Evolutionary conservation across 1,140 invertebrate species (phyloP), one percentile per base, ranked within the genome.

Genomic region (Homarus americanus): DNA sequence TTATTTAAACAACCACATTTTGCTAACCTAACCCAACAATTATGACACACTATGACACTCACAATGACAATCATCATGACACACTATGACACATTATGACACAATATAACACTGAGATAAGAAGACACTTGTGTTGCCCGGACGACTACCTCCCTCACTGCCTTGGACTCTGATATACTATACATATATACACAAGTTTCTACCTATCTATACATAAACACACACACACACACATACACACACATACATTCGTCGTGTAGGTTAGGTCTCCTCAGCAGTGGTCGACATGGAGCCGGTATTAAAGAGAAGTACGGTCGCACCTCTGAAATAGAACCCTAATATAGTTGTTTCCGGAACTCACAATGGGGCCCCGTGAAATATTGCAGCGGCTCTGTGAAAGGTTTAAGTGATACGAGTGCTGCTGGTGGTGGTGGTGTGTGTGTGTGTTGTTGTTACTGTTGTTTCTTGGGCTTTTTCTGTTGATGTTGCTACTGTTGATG

Each of bases 241-340:
- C n/a, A n/a, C n/a, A n/a, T n/a, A n/a, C 86, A 80, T 87, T 69
- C 76, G 58, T 87, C 86, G 76, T 40, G 75, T 69, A 69, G 76
- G 80, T 34, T 80, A 69, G 40, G 44, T 84, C 80, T 75, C 32
- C 44, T 44, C 32, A 53, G 72, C 72, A 40, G 41, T 32, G 15
- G 63, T 17, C 80, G 82, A 90, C 88, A 90, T 78, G 88, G 80
- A 90, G 88, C 88, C 72, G 88, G 88, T 90, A 90, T 90, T 90
- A 90, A 90, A 84, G 88, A 90, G 88, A 90, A 78, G 69, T 84
- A 90, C 80, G 80, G 79, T 84, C 88, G 88, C 88, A 90, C 88
- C 88, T 90, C 88, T 90, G 88, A 90, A 90, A 90, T 90, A 90
- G 88, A 76, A 90, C 88, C 88, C 88, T 90, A 90, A 90, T 90